Evolutionary conservation across 2,888 invertebrate genomes (phyloP), one percentile per base, ranked within the genome.

Genomic region (Emmelina monodactyla): DNA sequence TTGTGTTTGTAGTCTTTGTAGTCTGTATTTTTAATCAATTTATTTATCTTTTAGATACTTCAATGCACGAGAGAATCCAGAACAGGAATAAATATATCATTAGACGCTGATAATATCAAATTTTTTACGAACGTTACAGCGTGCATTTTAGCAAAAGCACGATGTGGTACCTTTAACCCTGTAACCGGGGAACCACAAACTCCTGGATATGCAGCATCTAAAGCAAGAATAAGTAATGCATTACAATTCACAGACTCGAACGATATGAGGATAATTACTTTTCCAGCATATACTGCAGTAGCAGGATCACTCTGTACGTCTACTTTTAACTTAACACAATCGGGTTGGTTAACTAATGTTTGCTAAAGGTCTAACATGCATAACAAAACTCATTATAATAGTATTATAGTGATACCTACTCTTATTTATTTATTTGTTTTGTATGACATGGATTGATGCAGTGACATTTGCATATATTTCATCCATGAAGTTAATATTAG

Each of bases 91-190:
- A 71, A 78, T 39, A 68, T 82, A 38, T 67, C 72, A 13, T 33
- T 71, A 11, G 82, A 82, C 45, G 64, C 61, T 11, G 81, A 83
- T 42, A 83, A 82, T 48, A 64, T 83, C n/a, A 53, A 66, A 19
- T 82, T 84, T 49, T 85, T 71, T 50, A 83, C 81, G 16, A 87
- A 88, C 53, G 82, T 86, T 19, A 87, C 86, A 2, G 84, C 86
- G 7, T 87, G 87, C 53, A 80, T 88, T 40, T 58, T 88, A 37
- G 85, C 87, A 1, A 83, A 82, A 50, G 63, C 85, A 1, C 75
- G 87, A 35, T 88, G 87, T 60, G 76, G 82, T 31, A 62, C 71
- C 1, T 83, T 72, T 51, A 87, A 87, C 56, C 86, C 87, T 2
- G 85, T 87, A 35, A 86, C 86, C 1, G 87, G 87, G 10, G 83